Percentiles rank a stretch among this genome's conserved stretches.
phyloP scores from a whole-genome alignment of 2,888 invertebrate genomes.

The Scelioninae gen. 1 region DNA sequence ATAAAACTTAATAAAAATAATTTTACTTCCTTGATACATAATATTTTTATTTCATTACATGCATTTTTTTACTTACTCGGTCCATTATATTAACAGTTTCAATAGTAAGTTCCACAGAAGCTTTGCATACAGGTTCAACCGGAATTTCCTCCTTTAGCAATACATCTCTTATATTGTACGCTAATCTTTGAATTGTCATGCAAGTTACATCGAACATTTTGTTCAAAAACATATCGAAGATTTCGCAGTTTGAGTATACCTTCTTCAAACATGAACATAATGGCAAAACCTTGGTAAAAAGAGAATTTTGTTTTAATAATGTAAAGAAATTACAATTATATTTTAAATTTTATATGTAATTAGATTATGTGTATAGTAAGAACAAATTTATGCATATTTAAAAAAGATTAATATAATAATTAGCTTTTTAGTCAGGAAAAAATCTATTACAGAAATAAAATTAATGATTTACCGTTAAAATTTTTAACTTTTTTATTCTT shows the following conservation, averaged over 20 bases:
- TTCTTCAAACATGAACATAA: constrained; percentile 85
- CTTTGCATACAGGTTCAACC: constrained; percentile 83
- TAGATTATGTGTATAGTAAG: too few species aligned
- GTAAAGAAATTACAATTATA: background rate
- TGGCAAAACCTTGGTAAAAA: constrained; percentile 87
- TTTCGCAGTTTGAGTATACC: constrained; percentile 82
- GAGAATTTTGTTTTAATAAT: constrained; percentile 12
- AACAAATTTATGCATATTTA: too few species aligned
- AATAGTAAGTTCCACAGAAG: constrained; percentile 85
- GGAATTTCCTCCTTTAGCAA: constrained; percentile 82
- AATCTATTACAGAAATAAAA: too few species aligned
- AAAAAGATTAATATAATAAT: too few species aligned
- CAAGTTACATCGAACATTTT: constrained; percentile 88
- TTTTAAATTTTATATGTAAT: background rate
- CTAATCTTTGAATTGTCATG: constrained; percentile 87
- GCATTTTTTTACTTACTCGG: constrained; percentile 66
- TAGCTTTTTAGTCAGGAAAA: too few species aligned
- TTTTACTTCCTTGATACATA: too few species aligned
- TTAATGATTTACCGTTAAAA: too few species aligned
- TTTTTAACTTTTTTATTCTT: too few species aligned
- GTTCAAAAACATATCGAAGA: constrained; percentile 86
- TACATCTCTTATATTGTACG: constrained; percentile 87
- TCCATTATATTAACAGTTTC: constrained; percentile 85
- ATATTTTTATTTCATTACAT: too few species aligned
- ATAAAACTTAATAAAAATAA: too few species aligned